Base-by-base conservation (phyloP, 2,113 vertebrate species). In the Uropsilus gracilis region DNA sequence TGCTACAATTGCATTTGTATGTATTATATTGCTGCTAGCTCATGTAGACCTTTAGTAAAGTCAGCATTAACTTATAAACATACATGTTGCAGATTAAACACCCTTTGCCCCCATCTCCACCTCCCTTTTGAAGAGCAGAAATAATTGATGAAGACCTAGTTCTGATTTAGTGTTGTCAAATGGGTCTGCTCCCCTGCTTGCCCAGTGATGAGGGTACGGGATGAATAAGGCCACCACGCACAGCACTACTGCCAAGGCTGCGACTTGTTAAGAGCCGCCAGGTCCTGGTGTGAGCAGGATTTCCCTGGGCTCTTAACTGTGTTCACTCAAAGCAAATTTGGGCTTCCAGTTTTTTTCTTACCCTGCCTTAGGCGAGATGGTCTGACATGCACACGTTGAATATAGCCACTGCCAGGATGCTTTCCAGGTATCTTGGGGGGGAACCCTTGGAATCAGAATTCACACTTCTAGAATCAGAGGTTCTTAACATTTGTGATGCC, bases 41-140 rank as follows among this genome's bases (percentile, higher is more conserved):
- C 37, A 34, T 28, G 84, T 59, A 68, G 50, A 93, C 24, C 48
- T 91, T 89, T 83, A 55, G 87, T 78, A 87, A 96, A 94, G 46
- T 92, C 17, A 44, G 28, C 26, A 91, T 83, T 91, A 57, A 85
- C 68, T 90, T 59, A 76, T 89, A 39, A 92, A 91, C 80, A 71
- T 75, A 4, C 53, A 3, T 82, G 32, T 46, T 53, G 48, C 16
- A 48, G 53, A 81, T 83, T 42, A 75, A 80, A 93, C 63, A 66
- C 64, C 48, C 57, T 16, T 26, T n/a, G n/a, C n/a, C 77, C 32
- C 4, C 3, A 28, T 20, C 13, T 0, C 18, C 16, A 53, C 5
- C 78, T 55, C 53, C 5, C 39, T 83, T 72, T 86, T 73, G 22
- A 30, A 46, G 39, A 93, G 11, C 63, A 85, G 63, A 89, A 91